phyloP scores from a whole-genome alignment of 92 coral and sea anemone species.

The Parazoanthus darwini region DNA sequence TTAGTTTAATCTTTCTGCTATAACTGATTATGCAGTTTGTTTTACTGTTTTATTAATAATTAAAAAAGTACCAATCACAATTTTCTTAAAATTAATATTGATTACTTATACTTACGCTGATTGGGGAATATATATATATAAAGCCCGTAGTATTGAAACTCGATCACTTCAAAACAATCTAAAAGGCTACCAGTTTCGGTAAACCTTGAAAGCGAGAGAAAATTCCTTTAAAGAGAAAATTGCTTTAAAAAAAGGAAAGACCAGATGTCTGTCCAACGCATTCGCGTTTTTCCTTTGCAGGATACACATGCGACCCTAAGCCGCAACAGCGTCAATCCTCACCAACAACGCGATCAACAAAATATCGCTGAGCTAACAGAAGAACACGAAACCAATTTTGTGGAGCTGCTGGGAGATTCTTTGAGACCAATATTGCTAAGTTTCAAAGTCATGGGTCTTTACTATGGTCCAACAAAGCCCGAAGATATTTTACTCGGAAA shows the following conservation, averaged over 20 bases:
- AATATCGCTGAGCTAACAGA: background rate
- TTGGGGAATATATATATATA: no score
- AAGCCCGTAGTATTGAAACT: no score
- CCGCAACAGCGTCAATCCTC: background rate
- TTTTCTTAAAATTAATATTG: no score
- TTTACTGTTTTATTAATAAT: no score
- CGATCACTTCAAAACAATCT: background rate
- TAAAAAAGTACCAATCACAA: background rate
- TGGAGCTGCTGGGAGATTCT: conserved; percentile 19
- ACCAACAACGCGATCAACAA: background rate
- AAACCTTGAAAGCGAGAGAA: background rate
- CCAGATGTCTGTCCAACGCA: conserved; percentile 3
- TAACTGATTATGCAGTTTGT: no score
- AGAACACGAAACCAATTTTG: background rate
- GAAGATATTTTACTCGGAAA: background rate
- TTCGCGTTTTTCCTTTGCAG: background rate
- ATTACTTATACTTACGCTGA: no score
- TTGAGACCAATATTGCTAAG: conserved; percentile 24
- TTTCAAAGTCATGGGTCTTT: conserved; percentile 19
- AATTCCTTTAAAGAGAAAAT: no score
- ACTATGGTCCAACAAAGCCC: conserved; percentile 23
- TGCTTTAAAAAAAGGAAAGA: background rate
- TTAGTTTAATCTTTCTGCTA: no score
- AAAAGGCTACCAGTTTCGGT: background rate
- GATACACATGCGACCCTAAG: background rate